A percentile compares a stretch with the other conserved stretches of the same genome.
These are phyloP conservation scores for Notodonta ziczac DNA, from an alignment of 2,888 invertebrate genomes.

Conservation along the genomic window DNA sequence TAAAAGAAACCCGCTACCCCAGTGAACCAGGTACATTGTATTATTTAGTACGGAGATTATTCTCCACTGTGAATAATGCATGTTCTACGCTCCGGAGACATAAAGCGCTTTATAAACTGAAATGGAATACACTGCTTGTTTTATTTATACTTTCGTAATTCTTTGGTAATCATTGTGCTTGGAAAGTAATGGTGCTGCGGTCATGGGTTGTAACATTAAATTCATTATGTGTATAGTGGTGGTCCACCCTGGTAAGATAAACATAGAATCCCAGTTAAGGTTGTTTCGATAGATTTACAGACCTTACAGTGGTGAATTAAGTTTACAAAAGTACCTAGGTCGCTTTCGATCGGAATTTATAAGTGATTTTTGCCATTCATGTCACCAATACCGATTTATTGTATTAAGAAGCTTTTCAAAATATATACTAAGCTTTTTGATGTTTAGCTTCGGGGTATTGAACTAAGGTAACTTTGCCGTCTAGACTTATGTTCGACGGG, in stretches of 20 bases:
- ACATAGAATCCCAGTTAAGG: no score
- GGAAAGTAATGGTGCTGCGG: background rate
- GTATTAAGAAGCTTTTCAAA: no score
- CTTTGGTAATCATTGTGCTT: constrained; percentile 24
- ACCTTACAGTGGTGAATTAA: no score
- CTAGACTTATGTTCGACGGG: constrained; percentile 4
- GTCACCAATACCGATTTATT: background rate
- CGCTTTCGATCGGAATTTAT: background rate
- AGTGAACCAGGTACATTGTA: constrained; percentile 48
- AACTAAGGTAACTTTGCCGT: constrained; percentile 4
- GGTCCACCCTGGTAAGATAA: background rate
- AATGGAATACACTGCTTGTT: constrained; percentile 44
- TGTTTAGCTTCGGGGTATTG: constrained; percentile 4
- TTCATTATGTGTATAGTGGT: background rate
- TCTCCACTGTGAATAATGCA: constrained; percentile 57
- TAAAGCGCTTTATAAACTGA: constrained; percentile 50
- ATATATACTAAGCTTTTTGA: no score
- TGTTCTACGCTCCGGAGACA: constrained; percentile 45
- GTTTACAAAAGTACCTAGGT: no score
- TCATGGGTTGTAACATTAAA: background rate
- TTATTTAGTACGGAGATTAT: constrained; percentile 52
- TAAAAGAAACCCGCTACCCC: constrained; percentile 48
- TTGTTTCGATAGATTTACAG: no score
- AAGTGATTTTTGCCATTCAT: background rate
- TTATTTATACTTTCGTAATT: constrained; percentile 37